Conservation (phyloP, 2,113 vertebrate genomes). For the Sturnus vulgaris region DNA sequence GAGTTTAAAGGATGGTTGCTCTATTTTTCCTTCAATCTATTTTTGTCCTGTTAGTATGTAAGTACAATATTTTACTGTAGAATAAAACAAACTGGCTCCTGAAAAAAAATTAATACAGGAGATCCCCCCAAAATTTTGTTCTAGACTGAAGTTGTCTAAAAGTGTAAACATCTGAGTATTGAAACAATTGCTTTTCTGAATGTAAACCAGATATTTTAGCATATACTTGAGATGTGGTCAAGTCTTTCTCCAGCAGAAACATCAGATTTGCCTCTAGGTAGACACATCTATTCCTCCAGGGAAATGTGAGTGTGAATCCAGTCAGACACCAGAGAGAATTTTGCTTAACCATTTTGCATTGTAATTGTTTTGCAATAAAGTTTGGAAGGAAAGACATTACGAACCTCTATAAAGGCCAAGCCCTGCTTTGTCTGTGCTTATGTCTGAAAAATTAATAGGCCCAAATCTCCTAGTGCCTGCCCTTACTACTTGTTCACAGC, state of each 20-base stretch:
- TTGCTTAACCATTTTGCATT: not conserved
- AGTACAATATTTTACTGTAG: not conserved
- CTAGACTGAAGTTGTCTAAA: not conserved
- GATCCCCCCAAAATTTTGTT: not conserved
- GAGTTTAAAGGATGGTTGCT: constrained; percentile 15
- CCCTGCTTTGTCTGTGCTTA: not conserved
- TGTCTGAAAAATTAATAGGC: not conserved
- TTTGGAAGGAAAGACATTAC: not conserved
- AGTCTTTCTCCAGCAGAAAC: not conserved
- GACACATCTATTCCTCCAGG: not conserved
- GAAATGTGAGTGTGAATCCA: not conserved
- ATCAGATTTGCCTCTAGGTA: not conserved
- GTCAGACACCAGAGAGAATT: not conserved
- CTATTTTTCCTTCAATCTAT: not conserved
- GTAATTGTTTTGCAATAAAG: not conserved
- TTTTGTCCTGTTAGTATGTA: not conserved
- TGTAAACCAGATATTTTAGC: not conserved
- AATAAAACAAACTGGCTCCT: not conserved
- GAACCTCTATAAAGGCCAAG: not conserved
- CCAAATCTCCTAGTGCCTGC: not conserved
- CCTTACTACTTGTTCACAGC: not conserved
- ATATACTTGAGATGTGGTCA: not conserved
- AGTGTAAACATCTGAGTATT: not conserved
- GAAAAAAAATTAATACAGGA: not conserved
- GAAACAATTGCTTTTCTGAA: not conserved